These are phyloP conservation scores for Misgurnus anguillicaudatus DNA, from an alignment of 2,113 vertebrate genomes.

Conservation along the genomic window DNA sequence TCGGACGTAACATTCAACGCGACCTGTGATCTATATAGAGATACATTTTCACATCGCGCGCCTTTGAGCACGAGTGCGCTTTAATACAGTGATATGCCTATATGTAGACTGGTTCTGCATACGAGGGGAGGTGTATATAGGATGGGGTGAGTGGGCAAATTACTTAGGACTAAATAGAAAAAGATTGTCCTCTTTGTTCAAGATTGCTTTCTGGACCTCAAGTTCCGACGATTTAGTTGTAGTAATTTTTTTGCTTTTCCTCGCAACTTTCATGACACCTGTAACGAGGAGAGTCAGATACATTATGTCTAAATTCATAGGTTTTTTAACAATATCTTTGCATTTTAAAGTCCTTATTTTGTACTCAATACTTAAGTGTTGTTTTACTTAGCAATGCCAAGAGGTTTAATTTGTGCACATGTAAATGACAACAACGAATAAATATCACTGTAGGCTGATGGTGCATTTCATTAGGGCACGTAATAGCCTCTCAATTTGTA, in stretches of 20 bases:
- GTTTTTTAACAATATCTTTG: not conserved
- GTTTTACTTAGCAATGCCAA: not conserved
- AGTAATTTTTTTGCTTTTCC: too few relatives aligned
- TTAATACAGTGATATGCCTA: not conserved
- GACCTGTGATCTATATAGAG: not conserved
- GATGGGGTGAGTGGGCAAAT: slow-evolving; percentile 17
- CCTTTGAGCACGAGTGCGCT: not conserved
- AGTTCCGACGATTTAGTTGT: too few relatives aligned
- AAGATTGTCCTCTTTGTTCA: not conserved
- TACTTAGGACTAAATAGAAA: slow-evolving; percentile 47
- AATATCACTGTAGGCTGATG: not conserved
- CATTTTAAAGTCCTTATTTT: not conserved
- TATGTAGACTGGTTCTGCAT: slow-evolving; percentile 57
- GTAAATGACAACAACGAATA: slow-evolving; percentile 25
- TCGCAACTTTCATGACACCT: not conserved
- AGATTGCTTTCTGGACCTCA: too few relatives aligned
- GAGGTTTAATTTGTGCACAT: slow-evolving; percentile 10
- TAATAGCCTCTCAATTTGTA: not conserved
- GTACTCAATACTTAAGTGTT: not conserved
- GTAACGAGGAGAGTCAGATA: not conserved
- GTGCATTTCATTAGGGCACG: too few relatives aligned
- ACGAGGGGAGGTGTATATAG: slow-evolving; percentile 50
- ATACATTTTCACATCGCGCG: not conserved
- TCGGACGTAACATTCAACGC: slow-evolving; percentile 64
- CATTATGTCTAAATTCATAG: not conserved